Evolutionary conservation across 2,113 vertebrate species (phyloP), one percentile per base, ranked within the genome.

Genomic region (Pica pica): DNA sequence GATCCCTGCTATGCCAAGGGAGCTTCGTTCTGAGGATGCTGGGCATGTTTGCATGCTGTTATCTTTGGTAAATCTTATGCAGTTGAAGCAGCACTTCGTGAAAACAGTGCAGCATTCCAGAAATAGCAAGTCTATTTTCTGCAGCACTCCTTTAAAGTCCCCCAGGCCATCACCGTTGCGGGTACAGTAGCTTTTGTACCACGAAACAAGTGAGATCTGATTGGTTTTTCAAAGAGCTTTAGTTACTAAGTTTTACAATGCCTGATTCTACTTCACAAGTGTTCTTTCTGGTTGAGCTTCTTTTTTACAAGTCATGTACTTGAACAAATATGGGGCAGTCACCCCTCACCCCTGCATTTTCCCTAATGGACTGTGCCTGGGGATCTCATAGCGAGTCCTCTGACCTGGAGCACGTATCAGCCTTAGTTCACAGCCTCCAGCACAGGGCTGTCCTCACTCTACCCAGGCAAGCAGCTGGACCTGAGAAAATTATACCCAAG

Each of bases 61-160:
- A 91, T 93, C 88, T 96, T 77, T 61, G 81, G 71, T 75, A 96
- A 94, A 93, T 95, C 79, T 93, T 73, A 90, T 10, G 73, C 44
- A 88, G 83, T 71, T 77, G 41, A 79, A 95, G 86, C 35, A 94
- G 50, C 50, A 87, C 94, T 86, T 85, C 76, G 60, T 88, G 90
- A 93, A 97, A 96, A 88, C 35, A 76, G 87, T 5, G 8, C 60
- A 90, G 87, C 93, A 93, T 90, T 94, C 90, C 84, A 95, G 91
- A 94, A 97, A 93, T 83, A 94, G 91, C 87, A 83, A 65, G 31
- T 94, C 80, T 91, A 87, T 87, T 96, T 94, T 92, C 88, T 94
- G 81, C 79, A 93, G 68, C 83, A 24, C 67, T 78, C 69, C 4
- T 7, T 89, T 86, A 28, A 83, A 86, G 46, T 84, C 44, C 77